phyloP scores from a whole-genome alignment of 2,113 vertebrate genomes.

The Arizona elegans region DNA sequence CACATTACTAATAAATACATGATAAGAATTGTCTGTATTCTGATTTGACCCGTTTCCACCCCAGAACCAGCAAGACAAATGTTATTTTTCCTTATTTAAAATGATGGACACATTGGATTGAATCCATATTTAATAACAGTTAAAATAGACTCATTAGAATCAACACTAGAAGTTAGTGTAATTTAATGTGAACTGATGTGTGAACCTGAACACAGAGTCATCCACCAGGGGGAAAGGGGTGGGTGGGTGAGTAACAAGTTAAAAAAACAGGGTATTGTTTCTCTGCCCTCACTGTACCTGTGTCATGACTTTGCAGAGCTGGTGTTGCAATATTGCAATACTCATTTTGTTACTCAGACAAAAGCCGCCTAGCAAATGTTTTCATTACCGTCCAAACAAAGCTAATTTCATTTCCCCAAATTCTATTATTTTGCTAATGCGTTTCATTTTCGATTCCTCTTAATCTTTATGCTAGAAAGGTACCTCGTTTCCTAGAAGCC shows the following conservation, averaged over 20 bases:
- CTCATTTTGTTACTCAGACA: background rate
- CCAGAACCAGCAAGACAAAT: background rate
- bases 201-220: background rate
- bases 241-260: background rate
- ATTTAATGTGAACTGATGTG: background rate
- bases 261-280: background rate
- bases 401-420: background rate
- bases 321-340: background rate
- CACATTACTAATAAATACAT: background rate
- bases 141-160: background rate
- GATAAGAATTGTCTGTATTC: background rate
- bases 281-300: background rate
- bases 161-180: background rate
- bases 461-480: background rate
- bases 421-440: background rate
- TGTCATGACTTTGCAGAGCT: background rate
- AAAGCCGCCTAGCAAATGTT: background rate
- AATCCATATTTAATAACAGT: background rate
- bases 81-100: background rate
- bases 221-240: background rate
- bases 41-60: background rate
- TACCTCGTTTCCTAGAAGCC: background rate
- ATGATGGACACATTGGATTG: background rate
- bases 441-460: background rate
- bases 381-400: background rate